Evolutionary conservation across 2,888 invertebrate species (phyloP), one percentile per base, ranked within the genome.

Genomic region (Tenthredo amoena): DNA sequence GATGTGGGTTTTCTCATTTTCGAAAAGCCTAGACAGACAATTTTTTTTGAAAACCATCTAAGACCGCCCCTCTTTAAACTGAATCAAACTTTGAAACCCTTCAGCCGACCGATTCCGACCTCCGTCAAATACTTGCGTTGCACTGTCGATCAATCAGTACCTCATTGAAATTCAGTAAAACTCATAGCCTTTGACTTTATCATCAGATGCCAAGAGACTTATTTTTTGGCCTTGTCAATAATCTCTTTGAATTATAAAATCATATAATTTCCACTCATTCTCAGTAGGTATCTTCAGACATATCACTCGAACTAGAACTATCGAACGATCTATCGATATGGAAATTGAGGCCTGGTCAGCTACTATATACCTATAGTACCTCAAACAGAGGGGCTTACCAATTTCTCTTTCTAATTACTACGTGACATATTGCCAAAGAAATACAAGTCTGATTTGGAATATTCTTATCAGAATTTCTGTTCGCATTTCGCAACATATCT

Each of bases 121-220:
- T 79, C n/a, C 58, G 79, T 79, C 58, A 79, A 58, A 79, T 26
- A 21, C 26, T 50, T 7, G 2, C 10, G 43, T 9, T 26, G 58
- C 40, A 43, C 21, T 76, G 76, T 26, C 76, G 12, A 47, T 76
- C 43, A 76, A 47, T 76, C 47, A 26, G 74, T 47, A 76, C n/a
- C n/a, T 76, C 10, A 26, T 76, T 26, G 15, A 26, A n/a, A n/a
- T 37, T 71, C n/a, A 37, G 37, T 40, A 18, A 40, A 71, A 71
- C 37, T 10, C 9, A 34, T 68, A 71, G n/a, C n/a, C 37, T 71
- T 37, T 15, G 71, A 71, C 37, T n/a, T 71, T 40, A 37, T 34
- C 37, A 37, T 40, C 71, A 5, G 7, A 71, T 40, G 71, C 15
- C 68, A 34, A 18, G 68, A 68, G 34, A 15, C 47, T 18, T 72